Evolutionary conservation across 2,113 vertebrate genomes (phyloP).

Genomic region (Periophthalmodon schlosseri): DNA sequence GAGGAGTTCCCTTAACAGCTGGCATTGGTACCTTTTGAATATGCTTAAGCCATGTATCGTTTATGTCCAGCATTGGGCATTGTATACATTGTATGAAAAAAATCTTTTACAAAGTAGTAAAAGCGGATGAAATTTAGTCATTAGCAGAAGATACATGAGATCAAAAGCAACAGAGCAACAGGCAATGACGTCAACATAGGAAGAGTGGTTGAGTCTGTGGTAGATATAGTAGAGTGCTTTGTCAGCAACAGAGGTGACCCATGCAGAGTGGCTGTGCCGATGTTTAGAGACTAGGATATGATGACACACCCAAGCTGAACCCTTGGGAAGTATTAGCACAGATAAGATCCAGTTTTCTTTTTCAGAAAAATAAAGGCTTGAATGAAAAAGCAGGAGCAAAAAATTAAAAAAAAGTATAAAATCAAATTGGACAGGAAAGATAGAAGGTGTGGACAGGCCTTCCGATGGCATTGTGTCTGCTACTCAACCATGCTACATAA

Average conservation of each 20-base stretch:
- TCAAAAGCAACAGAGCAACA: conserved; percentile 82
- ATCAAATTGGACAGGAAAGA: conserved; percentile 52
- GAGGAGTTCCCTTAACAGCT: conserved; percentile 69
- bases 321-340: conserved; percentile 69
- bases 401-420: conserved; percentile 56
- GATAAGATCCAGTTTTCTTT: conserved; percentile 65
- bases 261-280: conserved; percentile 69
- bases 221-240: conserved; percentile 60
- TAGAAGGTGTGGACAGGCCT: conserved; percentile 67
- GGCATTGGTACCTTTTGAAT: conserved; percentile 52
- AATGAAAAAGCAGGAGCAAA: conserved; percentile 56
- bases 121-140: conserved; percentile 68
- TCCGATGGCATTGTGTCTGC: conserved; percentile 79
- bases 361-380: conserved; percentile 49
- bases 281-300: conserved; percentile 63
- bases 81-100: conserved; percentile 66
- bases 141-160: conserved; percentile 64
- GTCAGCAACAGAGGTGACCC: conserved; percentile 66
- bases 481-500: conserved; percentile 86
- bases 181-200: conserved; percentile 67
- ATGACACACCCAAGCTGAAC: conserved; percentile 73
- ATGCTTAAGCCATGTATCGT: conserved; percentile 60
- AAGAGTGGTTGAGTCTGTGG: conserved; percentile 55
- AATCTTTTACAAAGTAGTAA: conserved; percentile 66
- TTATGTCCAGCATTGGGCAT: conserved; percentile 65